Evolutionary conservation across 1,140 invertebrate genomes (phyloP).

Genomic region (Popillia japonica): DNA sequence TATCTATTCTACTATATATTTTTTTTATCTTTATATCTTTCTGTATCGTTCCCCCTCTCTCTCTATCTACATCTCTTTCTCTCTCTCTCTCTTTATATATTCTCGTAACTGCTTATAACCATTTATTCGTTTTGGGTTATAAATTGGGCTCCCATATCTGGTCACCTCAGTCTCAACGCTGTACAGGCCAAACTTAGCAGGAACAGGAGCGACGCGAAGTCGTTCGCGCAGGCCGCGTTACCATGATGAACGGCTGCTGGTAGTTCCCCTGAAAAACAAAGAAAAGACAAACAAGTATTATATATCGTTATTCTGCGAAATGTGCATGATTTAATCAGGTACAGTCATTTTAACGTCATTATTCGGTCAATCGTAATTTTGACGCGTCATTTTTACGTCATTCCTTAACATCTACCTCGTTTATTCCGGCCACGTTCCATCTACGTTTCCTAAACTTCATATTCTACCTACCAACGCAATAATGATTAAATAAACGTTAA

Average conservation of each 20-base stretch:
- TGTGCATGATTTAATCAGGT: too few species aligned
- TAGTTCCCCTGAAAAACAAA: slow-evolving; percentile 63
- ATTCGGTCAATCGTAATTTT: too few species aligned
- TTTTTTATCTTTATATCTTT: background rate
- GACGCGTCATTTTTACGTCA: too few species aligned
- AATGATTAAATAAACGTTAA: too few species aligned
- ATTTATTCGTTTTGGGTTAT: background rate
- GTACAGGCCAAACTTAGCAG: slow-evolving; percentile 39
- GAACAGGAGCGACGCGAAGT: slow-evolving; percentile 38
- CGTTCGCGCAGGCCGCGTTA: slow-evolving; percentile 45
- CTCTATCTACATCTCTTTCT: background rate
- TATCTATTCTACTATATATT: background rate
- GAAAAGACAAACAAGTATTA: too few species aligned
- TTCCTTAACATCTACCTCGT: too few species aligned
- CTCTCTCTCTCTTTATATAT: background rate
- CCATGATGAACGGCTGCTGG: slow-evolving; percentile 61
- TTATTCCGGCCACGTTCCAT: too few species aligned
- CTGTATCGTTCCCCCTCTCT: background rate
- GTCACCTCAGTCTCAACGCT: slow-evolving; percentile 46
- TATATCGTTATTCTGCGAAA: too few species aligned
- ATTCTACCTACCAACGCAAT: too few species aligned
- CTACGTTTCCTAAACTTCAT: too few species aligned
- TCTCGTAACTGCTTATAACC: background rate
- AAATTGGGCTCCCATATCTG: background rate
- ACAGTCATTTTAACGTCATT: too few species aligned